Base-by-base conservation (phyloP, 1,140 invertebrate genomes). In the Musca domestica region DNA sequence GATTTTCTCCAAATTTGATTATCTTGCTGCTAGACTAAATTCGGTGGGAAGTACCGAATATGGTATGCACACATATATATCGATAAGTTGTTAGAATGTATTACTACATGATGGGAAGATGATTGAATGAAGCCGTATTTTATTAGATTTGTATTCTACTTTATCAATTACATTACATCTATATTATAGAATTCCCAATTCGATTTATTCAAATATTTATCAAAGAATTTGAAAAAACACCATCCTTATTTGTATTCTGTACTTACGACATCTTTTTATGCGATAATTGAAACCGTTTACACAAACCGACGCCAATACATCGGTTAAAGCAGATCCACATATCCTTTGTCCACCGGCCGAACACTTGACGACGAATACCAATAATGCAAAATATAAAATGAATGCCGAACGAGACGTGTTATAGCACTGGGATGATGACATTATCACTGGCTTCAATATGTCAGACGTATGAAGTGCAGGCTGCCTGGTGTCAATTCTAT, bases 241-340 rank as follows among this genome's bases (percentile, higher is more conserved):
- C 12, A 41, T 41, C 4, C 12, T 19, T 51, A 19, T 51, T 12
- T 49, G 4, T 49, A 2, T 51, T 51, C n/a, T 6, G 5, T 47
- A 64, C 67, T 51, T 64, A 68, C 58, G 30, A 64, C 30, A 52
- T 68, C 41, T 23, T 41, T 68, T 51, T 9, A 61, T 61, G 7
- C 56, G 56, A 61, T 25, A 63, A 52, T 68, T 68, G 23, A 63
- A 68, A 46, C 67, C 67, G 23, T 68, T 68, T n/a, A 34, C 30
- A 25, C 67, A 68, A 22, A 68, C 47, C 9, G 23, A n/a, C 4
- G 49, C 25, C 25, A 68, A 19, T 15, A 64, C 49, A 7, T 34
- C 25, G 2, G 58, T 63, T 15, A 68, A 20, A 1, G 46, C 47
- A 34, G 15, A 14, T 14, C 67, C 56, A 30, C 67, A 68, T 48